These are phyloP conservation scores for Manacus vitellinus DNA, from an alignment of 2,113 vertebrate genomes.

Conservation along the genomic window DNA sequence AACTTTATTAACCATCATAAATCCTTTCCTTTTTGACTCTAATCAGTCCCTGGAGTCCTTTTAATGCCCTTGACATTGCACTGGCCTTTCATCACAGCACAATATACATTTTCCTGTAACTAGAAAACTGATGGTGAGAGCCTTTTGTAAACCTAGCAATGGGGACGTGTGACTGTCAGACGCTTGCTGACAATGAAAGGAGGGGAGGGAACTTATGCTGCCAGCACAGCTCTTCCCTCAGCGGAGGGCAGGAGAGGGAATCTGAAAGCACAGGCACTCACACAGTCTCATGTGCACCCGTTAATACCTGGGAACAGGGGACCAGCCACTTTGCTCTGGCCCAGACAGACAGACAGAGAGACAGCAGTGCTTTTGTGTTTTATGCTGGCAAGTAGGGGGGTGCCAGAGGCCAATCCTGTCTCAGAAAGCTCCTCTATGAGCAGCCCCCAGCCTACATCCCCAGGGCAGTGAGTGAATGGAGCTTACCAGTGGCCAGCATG, in stretches of 20 bases:
- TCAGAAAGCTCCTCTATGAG: not conserved
- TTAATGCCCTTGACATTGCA: constrained; percentile 46
- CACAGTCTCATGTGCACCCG: accelerated
- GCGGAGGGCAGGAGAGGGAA: not conserved
- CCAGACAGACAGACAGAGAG: not conserved
- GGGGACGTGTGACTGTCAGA: not conserved
- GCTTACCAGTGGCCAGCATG: accelerated
- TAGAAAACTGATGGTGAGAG: not conserved
- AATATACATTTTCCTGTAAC: constrained; percentile 50
- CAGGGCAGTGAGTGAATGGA: not conserved
- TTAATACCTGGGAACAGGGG: not conserved
- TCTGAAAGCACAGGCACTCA: accelerated
- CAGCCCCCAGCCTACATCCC: not conserved
- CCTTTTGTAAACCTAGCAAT: not conserved
- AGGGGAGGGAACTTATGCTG: not conserved
- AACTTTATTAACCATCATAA: constrained; percentile 55
- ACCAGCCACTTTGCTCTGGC: not conserved
- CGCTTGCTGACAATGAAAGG: accelerated
- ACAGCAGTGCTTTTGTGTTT: not conserved
- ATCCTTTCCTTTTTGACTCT: constrained; percentile 55
- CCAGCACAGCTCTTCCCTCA: not conserved
- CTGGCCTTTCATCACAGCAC: constrained; percentile 48
- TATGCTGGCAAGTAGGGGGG: not conserved
- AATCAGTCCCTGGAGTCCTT: constrained; percentile 44
- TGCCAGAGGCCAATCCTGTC: accelerated